phyloP scores from a whole-genome alignment of 1,140 invertebrate genomes.

The Camponotus pennsylvanicus region DNA sequence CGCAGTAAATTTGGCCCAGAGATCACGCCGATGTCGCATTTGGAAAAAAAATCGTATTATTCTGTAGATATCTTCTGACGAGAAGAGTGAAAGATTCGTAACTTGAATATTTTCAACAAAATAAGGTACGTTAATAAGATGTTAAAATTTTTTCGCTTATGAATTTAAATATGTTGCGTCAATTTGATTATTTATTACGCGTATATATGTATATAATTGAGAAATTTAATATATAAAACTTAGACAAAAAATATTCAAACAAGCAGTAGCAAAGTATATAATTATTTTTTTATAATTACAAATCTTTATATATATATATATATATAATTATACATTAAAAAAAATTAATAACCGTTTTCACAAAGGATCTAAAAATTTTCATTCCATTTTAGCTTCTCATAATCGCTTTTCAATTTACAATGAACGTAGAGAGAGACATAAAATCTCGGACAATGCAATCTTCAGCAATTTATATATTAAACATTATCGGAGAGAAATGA shows the following conservation, averaged over 20 bases:
- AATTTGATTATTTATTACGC: neutral
- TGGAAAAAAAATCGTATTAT: conserved; percentile 9
- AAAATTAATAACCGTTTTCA: neutral
- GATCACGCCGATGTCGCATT: neutral
- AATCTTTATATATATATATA: neutral
- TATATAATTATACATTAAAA: neutral
- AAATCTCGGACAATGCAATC: neutral
- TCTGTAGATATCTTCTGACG: neutral
- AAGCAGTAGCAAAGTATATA: neutral
- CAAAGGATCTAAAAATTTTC: neutral
- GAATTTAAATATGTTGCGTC: neutral
- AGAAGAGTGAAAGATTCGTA: neutral
- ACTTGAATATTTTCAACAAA: neutral
- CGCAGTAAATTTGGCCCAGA: conserved; percentile 12
- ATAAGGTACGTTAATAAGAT: too few species aligned
- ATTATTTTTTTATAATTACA: neutral
- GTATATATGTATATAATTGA: neutral
- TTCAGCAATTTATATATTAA: conserved; percentile 38
- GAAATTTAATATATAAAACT: neutral
- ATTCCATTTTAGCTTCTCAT: neutral
- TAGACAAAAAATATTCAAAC: neutral
- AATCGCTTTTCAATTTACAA: neutral
- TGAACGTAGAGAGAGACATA: neutral
- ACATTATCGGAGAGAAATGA: conserved; percentile 16
- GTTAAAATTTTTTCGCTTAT: neutral